phyloP scores from a whole-genome alignment of 2,888 invertebrate species.

The Acanthoscelides obtectus region DNA sequence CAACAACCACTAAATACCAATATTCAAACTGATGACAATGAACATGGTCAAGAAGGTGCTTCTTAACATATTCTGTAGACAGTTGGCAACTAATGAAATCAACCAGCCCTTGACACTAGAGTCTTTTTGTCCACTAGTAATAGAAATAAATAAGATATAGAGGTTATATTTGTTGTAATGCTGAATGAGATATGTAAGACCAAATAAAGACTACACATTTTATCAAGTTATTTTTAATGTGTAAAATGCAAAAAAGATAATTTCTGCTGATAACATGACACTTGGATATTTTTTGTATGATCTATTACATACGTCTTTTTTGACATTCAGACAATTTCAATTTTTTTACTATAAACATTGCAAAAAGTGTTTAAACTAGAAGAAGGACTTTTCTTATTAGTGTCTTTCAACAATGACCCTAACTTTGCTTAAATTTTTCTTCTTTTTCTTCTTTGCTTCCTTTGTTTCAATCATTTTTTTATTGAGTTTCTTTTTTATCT shows the following conservation, averaged over 20 bases:
- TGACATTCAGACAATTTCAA: too few species aligned
- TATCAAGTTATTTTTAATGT: too few species aligned
- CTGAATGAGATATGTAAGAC: too few species aligned
- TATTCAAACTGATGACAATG: slow-evolving; percentile 50
- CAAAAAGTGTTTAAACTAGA: not conserved
- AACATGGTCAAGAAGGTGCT: slow-evolving; percentile 56
- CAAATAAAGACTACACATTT: too few species aligned
- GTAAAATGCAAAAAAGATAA: too few species aligned
- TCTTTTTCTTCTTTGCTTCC: not conserved
- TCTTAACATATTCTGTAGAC: slow-evolving; percentile 51
- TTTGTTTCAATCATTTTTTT: not conserved
- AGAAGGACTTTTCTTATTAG: not conserved
- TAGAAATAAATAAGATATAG: not conserved
- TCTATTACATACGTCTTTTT: too few species aligned
- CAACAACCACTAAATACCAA: slow-evolving; percentile 21
- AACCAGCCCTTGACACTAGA: not conserved
- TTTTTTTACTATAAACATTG: not conserved
- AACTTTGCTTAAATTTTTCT: not conserved
- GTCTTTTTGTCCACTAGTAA: not conserved
- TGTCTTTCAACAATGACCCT: not conserved
- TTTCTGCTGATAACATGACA: too few species aligned
- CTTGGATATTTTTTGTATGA: too few species aligned
- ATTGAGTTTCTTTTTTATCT: not conserved
- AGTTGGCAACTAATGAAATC: not conserved
- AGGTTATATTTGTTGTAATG: too few species aligned